Conservation (phyloP, 2,113 vertebrate species). For the Elephas maximus region DNA sequence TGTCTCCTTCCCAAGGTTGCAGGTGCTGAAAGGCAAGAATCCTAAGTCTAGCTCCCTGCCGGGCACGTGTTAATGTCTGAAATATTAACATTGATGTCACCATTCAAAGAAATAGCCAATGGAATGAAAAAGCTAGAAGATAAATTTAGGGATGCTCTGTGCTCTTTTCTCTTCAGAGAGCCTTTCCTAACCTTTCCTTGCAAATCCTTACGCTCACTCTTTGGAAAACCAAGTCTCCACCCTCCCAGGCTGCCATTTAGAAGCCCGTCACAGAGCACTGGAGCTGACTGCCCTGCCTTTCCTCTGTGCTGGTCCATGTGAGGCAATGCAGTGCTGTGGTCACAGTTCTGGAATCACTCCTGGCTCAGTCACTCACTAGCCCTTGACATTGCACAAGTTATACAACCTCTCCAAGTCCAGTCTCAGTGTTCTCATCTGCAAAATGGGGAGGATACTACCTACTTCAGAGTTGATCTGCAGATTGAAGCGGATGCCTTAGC, state of each 20-base stretch:
- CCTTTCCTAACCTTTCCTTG: not conserved
- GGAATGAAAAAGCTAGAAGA: not conserved
- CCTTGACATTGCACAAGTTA: not conserved
- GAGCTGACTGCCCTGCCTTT: not conserved
- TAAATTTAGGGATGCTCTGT: too few species aligned
- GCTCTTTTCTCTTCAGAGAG: not conserved
- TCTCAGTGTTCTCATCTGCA: not conserved
- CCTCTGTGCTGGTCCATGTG: accelerated
- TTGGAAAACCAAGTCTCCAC: not conserved
- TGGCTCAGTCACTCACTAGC: not conserved
- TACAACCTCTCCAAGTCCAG: not conserved
- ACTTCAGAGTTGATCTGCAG: not conserved
- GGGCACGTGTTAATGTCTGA: not conserved
- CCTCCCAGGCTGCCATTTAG: not conserved
- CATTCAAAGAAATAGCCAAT: not conserved
- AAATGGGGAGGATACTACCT: not conserved
- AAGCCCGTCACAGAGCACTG: accelerated
- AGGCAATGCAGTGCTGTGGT: not conserved
- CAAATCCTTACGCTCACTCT: not conserved
- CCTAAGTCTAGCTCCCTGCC: not conserved
- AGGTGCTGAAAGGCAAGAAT: not conserved
- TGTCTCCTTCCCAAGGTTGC: not conserved
- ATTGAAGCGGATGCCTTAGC: not conserved
- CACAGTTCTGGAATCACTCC: not conserved
- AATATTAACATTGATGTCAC: not conserved